Conservation (phyloP, 1,140 invertebrate species). For the Sminthurinus signatus region DNA sequence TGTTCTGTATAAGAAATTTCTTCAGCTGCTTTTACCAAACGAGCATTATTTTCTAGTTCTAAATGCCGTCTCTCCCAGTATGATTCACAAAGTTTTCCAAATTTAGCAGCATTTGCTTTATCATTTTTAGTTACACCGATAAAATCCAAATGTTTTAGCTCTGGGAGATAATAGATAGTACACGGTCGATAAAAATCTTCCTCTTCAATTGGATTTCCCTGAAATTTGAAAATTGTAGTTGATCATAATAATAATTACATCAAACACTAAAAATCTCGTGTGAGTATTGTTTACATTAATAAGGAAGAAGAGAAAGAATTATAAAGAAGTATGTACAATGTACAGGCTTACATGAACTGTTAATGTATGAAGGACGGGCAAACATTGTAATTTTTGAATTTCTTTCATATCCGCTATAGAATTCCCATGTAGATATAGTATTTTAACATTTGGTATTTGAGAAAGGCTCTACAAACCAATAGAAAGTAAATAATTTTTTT, state of each 20-base stretch:
- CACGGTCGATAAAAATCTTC: slow-evolving; percentile 32
- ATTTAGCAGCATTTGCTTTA: slow-evolving; percentile 17
- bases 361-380: slow-evolving; percentile 19
- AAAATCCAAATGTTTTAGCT: slow-evolving; percentile 35
- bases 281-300: neutral
- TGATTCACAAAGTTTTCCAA: slow-evolving; percentile 15
- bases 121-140: slow-evolving; percentile 30
- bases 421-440: slow-evolving; percentile 40
- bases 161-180: slow-evolving; percentile 27
- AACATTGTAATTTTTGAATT: slow-evolving; percentile 19
- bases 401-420: slow-evolving; percentile 35
- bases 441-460: slow-evolving; percentile 34
- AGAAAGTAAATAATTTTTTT: too few species aligned
- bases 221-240: neutral
- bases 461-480: slow-evolving; percentile 23
- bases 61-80: slow-evolving; percentile 19
- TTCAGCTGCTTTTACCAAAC: slow-evolving; percentile 5
- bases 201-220: slow-evolving; percentile 40
- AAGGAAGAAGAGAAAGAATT: neutral
- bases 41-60: slow-evolving; percentile 18
- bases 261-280: neutral
- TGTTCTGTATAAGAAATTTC: slow-evolving; percentile 27
- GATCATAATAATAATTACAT: neutral
- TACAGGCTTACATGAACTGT: slow-evolving; percentile 32
- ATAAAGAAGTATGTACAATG: neutral